Evolutionary conservation across 1,140 invertebrate genomes (phyloP), one percentile per base, ranked within the genome.

Genomic region (Coboldia fuscipes): DNA sequence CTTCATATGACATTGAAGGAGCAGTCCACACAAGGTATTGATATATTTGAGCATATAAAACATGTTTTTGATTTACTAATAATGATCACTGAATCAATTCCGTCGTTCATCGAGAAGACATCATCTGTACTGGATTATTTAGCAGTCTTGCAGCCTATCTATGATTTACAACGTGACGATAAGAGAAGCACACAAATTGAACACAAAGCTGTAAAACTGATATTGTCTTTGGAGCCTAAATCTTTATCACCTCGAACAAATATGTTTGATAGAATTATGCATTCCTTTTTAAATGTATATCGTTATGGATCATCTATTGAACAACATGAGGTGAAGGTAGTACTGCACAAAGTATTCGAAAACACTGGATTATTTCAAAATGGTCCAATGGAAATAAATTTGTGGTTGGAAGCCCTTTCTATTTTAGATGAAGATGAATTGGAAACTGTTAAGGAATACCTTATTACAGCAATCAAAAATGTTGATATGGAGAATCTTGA

Each of bases 201-300:
- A 52, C 54, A 75, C 2, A 75, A 75, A 54, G 58, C 67, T 2
- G 63, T 75, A 10, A 65, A 66, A 30, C 62, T 75, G 21, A 65
- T 75, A 43, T 40, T 75, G 4, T 47, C 53, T 28, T 41, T 70
- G 7, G 64, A 73, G 42, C 57, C 58, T n/a, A 56, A 57, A 7
- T 52, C 59, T 5, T 64, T 74, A 41, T 55, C 61, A 13, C 54
- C 65, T 3, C 54, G 63, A 18, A 63, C 67, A 39, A 41, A 61
- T 27, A 58, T 68, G 35, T 76, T 77, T 37, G 62, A 50, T 24
- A 50, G 62, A 27, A 54, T 66, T 13, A 44, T 70, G 9, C 54
- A 62, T 39, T 62, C 62, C 3, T 69, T 65, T 32, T 58, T 60
- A 33, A 57, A 51, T 37, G 56, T 57, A 3, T 57, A 57, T 40